These are phyloP conservation scores for Glaucopsyche alexis DNA, from an alignment of 2,888 invertebrate species.

Conservation along the genomic window DNA sequence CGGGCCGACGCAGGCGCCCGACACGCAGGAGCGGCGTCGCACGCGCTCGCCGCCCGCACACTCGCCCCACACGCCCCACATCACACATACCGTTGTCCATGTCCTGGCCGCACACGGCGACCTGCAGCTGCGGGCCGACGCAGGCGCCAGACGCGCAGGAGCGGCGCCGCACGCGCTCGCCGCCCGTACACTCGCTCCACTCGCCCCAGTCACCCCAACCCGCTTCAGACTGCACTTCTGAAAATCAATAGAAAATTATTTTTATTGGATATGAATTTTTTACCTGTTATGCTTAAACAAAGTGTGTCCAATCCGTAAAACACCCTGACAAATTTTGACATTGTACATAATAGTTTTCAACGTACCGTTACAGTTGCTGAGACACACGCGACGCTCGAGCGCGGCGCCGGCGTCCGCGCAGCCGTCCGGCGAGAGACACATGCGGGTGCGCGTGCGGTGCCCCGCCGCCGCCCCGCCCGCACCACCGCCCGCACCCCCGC, in stretches of 20 bases:
- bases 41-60: too few species aligned
- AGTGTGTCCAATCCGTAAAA: too few species aligned
- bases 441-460: constrained; percentile 82
- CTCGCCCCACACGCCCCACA: constrained; percentile 87
- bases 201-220: constrained; percentile 86
- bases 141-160: constrained; percentile 84
- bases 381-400: constrained; percentile 84
- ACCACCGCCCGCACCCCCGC: constrained; percentile 66
- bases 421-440: constrained; percentile 81
- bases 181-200: constrained; percentile 86
- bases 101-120: constrained; percentile 79
- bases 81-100: constrained; percentile 60
- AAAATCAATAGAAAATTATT: background rate
- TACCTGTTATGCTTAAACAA: too few species aligned
- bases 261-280: too few species aligned
- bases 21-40: constrained; percentile 84
- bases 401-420: constrained; percentile 82
- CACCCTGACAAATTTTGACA: background rate
- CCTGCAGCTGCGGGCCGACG: constrained; percentile 84
- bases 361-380: constrained; percentile 81
- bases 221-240: constrained; percentile 52
- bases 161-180: constrained; percentile 85
- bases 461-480: constrained; percentile 72
- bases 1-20: constrained; percentile 84
- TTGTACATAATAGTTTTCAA: background rate